Evolutionary conservation across 1,140 invertebrate genomes (phyloP), one percentile per base, ranked within the genome.

Genomic region (Drosophila pseudoobscura): DNA sequence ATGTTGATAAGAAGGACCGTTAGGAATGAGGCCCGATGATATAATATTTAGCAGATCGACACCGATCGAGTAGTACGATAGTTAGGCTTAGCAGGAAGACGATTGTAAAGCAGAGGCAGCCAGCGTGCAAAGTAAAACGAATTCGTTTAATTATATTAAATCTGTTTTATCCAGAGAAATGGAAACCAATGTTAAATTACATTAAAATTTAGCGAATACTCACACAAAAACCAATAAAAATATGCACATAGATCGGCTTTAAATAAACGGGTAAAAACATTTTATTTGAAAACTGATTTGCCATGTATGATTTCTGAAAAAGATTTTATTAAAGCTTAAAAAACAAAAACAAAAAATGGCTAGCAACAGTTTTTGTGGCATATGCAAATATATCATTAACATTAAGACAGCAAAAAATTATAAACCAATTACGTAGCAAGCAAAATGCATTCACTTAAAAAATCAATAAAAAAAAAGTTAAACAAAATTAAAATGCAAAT

Each of bases 341-440:
- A 0, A 20, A 17, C 22, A 13, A 22, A 61, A 70, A 64, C 2
- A 59, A 69, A 62, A 60, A 43, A 43, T 60, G 70, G 71, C 71
- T 61, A 78, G 62, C 53, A 52, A 47, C 76, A 55, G 75, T 74
- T 76, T 79, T 74, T 65, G 82, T 87, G 82, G 82, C 82, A 78
- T 88, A 88, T 82, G 83, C 82, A 87, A 87, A 88, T 87, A 87
- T 87, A 87, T 87, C 82, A 88, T 87, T 75, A 88, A 15, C 26
- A 62, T 51, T 85, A 85, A 85, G 73, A 17, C 17, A 63, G 26
- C 44, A 69, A 53, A n/a, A 69, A 65, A 39, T 57, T 77, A 51
- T 75, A 83, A 66, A 79, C 45, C 45, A 75, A 54, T 71, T 45
- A 54, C 26, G 62, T 63, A 56, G 54, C 41, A 61, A 62, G 49